Conservation (phyloP, 1,140 invertebrate species). For the Hylyphantes graminicola region DNA sequence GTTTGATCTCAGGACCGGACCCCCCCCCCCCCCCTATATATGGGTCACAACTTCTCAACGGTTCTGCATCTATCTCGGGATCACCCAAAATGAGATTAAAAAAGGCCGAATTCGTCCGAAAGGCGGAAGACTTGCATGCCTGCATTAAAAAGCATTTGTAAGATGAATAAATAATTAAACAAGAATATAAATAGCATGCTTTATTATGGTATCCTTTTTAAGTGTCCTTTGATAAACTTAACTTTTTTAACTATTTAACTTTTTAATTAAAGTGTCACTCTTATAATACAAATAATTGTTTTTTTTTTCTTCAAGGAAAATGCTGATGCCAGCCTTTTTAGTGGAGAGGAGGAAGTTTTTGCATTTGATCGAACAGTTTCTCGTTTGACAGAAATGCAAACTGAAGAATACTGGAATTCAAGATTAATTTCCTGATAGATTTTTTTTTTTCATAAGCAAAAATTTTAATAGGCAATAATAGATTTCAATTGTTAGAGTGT, state of each 20-base stretch:
- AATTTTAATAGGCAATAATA: neutral
- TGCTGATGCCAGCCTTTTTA: constrained; percentile 87
- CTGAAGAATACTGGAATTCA: constrained; percentile 87
- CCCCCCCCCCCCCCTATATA: too few relatives aligned
- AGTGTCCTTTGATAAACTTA: neutral
- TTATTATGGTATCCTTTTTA: neutral
- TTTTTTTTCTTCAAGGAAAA: constrained; percentile 70
- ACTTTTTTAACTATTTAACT: neutral
- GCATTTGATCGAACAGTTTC: constrained; percentile 95
- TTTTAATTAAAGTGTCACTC: neutral
- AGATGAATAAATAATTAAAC: too few relatives aligned
- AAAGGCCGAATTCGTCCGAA: too few relatives aligned
- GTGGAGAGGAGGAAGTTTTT: constrained; percentile 97
- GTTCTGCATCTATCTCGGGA: too few relatives aligned
- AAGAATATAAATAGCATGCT: neutral
- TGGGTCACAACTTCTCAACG: too few relatives aligned
- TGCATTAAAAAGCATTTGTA: too few relatives aligned
- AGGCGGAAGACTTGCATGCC: too few relatives aligned
- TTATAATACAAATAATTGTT: neutral
- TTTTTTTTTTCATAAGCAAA: neutral
- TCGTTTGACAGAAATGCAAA: constrained; percentile 94
- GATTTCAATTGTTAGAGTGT: neutral
- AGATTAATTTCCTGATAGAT: constrained; percentile 29
- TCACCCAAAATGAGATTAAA: too few relatives aligned
- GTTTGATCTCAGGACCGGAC: too few relatives aligned